phyloP scores from a whole-genome alignment of 2,113 vertebrate species.

The Mugil cephalus region DNA sequence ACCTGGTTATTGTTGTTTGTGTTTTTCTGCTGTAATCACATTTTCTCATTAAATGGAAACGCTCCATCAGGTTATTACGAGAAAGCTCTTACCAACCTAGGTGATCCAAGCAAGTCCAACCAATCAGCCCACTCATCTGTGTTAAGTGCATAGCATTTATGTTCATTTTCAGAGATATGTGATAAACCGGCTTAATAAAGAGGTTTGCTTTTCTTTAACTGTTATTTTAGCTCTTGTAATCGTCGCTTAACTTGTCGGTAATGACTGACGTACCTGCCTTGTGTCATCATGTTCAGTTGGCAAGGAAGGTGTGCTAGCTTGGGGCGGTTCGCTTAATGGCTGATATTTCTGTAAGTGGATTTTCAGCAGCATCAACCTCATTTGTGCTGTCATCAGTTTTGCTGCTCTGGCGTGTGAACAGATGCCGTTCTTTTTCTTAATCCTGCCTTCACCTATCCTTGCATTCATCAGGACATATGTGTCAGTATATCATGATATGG shows the following conservation, averaged over 20 bases:
- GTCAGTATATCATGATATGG: not conserved
- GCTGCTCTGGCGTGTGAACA: not conserved
- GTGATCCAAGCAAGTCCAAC: not conserved
- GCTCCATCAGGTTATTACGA: constrained; percentile 6
- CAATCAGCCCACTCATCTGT: not conserved
- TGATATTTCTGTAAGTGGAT: not conserved
- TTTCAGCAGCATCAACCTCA: not conserved
- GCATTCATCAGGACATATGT: not conserved
- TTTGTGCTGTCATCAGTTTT: not conserved
- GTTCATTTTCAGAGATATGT: too few species aligned
- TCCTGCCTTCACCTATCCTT: not conserved
- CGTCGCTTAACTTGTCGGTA: not conserved
- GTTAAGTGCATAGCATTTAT: too few species aligned
- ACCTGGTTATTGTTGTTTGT: constrained; percentile 38
- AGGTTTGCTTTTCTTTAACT: too few species aligned
- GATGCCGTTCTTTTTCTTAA: not conserved
- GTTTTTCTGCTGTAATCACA: constrained; percentile 19
- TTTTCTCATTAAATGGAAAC: not conserved
- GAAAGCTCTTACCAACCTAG: not conserved
- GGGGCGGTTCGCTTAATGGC: too few species aligned
- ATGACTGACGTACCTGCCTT: not conserved
- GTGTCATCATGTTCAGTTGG: too few species aligned
- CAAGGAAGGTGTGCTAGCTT: too few species aligned
- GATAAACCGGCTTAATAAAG: not conserved
- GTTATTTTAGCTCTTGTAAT: not conserved